phyloP scores from a whole-genome alignment of 2,888 invertebrate genomes.

The Gandaritis pyraliata region DNA sequence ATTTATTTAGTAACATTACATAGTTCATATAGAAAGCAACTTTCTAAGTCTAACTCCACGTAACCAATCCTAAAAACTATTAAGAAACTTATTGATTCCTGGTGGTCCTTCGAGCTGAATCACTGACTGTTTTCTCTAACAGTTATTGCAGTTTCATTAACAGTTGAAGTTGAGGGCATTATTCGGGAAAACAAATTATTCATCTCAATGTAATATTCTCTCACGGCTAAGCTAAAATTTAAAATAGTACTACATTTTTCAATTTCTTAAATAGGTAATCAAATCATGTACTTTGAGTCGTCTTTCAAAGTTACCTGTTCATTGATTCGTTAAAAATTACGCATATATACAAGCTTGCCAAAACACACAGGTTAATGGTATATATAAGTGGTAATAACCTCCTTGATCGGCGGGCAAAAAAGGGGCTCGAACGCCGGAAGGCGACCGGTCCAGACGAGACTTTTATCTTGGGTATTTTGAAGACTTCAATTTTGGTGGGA shows the following conservation, averaged over 20 bases:
- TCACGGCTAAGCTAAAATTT: too few species aligned
- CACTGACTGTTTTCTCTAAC: too few species aligned
- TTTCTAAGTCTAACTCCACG: too few species aligned
- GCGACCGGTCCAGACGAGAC: conserved; percentile 34
- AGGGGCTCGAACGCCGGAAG: conserved; percentile 39
- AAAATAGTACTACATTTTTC: conserved; percentile 5
- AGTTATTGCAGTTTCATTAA: too few species aligned
- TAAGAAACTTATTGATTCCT: too few species aligned
- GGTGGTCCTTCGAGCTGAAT: too few species aligned
- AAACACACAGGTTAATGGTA: conserved; percentile 28
- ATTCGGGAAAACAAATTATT: too few species aligned
- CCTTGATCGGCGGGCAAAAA: conserved; percentile 34
- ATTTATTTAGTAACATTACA: too few species aligned
- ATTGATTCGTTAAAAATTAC: conserved; percentile 34
- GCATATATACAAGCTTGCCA: conserved; percentile 18
- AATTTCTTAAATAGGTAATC: conserved; percentile 11
- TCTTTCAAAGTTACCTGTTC: conserved; percentile 18
- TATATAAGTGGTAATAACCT: conserved; percentile 18
- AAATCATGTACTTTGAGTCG: conserved; percentile 1
- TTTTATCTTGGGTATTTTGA: conserved; percentile 4
- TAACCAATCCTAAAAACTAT: too few species aligned
- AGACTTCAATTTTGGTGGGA: neutral
- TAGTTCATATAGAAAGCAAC: too few species aligned
- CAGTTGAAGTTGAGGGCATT: too few species aligned
- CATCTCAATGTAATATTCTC: too few species aligned